Evolutionary conservation across 2,113 vertebrate species (phyloP), one percentile per base, ranked within the genome.

Genomic region (Australoheros scitulus): DNA sequence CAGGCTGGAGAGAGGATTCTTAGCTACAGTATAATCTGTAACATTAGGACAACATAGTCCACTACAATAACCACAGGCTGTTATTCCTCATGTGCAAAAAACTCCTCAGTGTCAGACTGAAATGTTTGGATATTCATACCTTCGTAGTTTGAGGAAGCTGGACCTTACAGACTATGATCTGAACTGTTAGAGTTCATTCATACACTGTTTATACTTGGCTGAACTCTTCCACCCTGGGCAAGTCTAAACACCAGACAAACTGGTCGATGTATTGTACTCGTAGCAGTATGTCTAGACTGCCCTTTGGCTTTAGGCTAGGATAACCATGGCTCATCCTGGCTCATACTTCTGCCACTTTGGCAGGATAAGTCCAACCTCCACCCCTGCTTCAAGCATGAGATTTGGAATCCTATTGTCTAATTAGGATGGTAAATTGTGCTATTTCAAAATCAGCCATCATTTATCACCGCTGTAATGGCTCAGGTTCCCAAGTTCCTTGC

Each of bases 271-370:
- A 77, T 90, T 91, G 81, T 82, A 90, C 88, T 86, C 91, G 64
- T 77, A 84, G 86, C 77, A 29, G 3, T 79, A 29, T 90, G 90
- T 93, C 92, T 93, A 92, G 89, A 93, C 92, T 89, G 77, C 57
- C 83, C 70, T 87, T 89, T 84, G 77, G 65, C 91, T 83, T 82
- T 17, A 57, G 72, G 88, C 81, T 22, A 79, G 24, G 26, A 77
- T 81, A 77, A 87, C 68, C 61, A 50, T 65, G 75, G 81, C 68
- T 72, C 43, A 52, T 81, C 47, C 57, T 82, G 75, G 68, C 77
- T 91, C 57, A 80, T 29, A 77, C 26, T 59, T 38, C 76, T 88
- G 80, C 75, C 77, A 61, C 58, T 68, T 43, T 65, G 52, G 75
- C 68, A 65, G 38, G 0, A 4, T 84, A 52, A 81, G 63, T 59